Percentiles rank a stretch among this genome's conserved stretches.
These are phyloP conservation scores for Heliconius cydno DNA, from an alignment of 2,888 invertebrate species.

Conservation along the genomic window DNA sequence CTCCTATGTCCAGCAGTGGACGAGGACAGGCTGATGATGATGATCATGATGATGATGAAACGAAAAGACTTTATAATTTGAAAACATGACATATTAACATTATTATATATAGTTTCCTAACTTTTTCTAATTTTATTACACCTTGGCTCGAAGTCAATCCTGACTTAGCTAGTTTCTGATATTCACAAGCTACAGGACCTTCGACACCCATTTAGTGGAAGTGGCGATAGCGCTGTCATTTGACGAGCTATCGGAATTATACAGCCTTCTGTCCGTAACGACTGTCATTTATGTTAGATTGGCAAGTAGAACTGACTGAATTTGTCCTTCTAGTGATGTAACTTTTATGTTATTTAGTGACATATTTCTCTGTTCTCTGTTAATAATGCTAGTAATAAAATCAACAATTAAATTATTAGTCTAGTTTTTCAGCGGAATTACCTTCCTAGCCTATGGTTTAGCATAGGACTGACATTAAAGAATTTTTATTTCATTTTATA, in stretches of 20 bases:
- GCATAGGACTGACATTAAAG: no score
- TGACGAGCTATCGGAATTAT: constrained; percentile 4
- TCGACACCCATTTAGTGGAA: constrained; percentile 5
- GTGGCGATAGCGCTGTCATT: constrained; percentile 6
- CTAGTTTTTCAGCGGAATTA: no score
- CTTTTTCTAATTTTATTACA: neutral
- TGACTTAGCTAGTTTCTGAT: neutral
- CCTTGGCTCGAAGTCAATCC: neutral
- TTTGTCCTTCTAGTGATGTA: neutral
- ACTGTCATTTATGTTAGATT: constrained; percentile 6
- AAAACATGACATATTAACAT: neutral
- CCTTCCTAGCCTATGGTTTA: no score
- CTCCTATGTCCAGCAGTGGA: no score
- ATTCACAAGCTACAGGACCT: neutral
- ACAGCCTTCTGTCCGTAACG: neutral
- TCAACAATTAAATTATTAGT: neutral
- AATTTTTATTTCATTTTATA: no score
- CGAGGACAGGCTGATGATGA: no score
- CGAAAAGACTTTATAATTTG: no score
- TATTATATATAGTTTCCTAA: neutral
- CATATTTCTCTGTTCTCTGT: neutral
- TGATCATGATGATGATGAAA: no score
- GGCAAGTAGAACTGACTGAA: neutral
- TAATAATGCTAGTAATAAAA: neutral
- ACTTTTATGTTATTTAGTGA: neutral